Base-by-base conservation (phyloP, 2,888 invertebrate genomes). In the Nasonovia ribisnigri region DNA sequence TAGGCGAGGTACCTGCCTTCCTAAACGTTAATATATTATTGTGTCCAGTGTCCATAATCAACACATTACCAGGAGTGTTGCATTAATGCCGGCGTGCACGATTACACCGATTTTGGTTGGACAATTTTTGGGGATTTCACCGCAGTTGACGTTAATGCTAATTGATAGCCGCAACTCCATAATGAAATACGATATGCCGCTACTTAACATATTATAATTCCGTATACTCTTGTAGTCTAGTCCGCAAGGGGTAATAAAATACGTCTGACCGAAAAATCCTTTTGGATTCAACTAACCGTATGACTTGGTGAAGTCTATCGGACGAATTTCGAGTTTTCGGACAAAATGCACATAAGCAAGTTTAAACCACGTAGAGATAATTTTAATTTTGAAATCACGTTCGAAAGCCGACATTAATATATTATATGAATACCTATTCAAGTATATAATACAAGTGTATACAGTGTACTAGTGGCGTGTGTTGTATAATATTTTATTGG, bases 141-240 rank as follows among this genome's bases (percentile, higher is more conserved):
- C 86, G 90, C 90, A 26, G 57, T 93, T 93, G 93, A 93, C 93
- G 67, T 93, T 93, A 93, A 93, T 90, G 90, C 93, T 93, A 93
- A 93, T 93, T 90, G 93, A 93, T 93, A 86, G 93, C 93, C 84
- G 36, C 90, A 6, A 43, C 87, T 48, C 92, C 16, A 51, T 46
- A 84, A 90, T 86, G 93, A 93, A 93, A 93, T 86, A 93, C n/a
- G 93, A 93, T 93, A 90, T 48, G 90, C 90, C 93, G 93, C 93
- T 93, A 93, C 93, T 93, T 90, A 93, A 93, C 89, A 84, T 60
- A 88, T 77, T 77, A 77, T 36, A 92, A 86, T 86, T 86, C 89
- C 67, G 86, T 54, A 77, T 77, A 77, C 84, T 89, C 46, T 42
- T 67, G 46, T 86, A 42, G 46, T 89, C 36, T 84, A 90, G 93